Percentiles rank a stretch among this genome's conserved stretches.
These are phyloP conservation scores for Chironomus striatipennis DNA, from an alignment of 1,140 invertebrate genomes.

Conservation along the genomic window DNA sequence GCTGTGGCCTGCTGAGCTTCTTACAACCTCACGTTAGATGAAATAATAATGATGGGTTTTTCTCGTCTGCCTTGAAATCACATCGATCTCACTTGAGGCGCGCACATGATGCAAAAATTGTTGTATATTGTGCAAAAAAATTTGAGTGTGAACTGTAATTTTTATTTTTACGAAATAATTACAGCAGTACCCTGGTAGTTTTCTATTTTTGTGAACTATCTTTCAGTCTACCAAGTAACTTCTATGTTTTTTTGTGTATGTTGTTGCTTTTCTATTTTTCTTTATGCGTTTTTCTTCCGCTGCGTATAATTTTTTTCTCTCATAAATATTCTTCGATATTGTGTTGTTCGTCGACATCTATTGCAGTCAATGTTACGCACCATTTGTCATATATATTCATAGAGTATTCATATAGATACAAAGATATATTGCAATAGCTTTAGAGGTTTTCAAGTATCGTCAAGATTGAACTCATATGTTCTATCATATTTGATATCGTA, in stretches of 20 bases:
- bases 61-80: not conserved
- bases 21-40: too few relatives aligned
- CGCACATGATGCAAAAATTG: not conserved
- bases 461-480: too few relatives aligned
- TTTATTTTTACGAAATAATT: not conserved
- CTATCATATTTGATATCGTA: too few relatives aligned
- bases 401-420: too few relatives aligned
- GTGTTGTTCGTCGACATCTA: not conserved
- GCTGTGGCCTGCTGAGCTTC: not conserved
- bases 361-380: not conserved
- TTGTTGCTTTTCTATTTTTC: not conserved
- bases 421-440: too few relatives aligned
- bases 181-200: not conserved
- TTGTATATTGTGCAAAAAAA: not conserved
- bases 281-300: not conserved
- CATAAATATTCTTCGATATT: not conserved
- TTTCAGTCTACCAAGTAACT: too few relatives aligned
- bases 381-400: not conserved
- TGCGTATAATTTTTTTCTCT: constrained; percentile 1
- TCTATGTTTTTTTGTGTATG: too few relatives aligned
- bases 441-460: too few relatives aligned
- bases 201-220: not conserved
- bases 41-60: not conserved
- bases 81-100: not conserved
- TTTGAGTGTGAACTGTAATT: not conserved